Base-by-base conservation (phyloP, 2,113 vertebrate genomes). In the Trichechus manatus region DNA sequence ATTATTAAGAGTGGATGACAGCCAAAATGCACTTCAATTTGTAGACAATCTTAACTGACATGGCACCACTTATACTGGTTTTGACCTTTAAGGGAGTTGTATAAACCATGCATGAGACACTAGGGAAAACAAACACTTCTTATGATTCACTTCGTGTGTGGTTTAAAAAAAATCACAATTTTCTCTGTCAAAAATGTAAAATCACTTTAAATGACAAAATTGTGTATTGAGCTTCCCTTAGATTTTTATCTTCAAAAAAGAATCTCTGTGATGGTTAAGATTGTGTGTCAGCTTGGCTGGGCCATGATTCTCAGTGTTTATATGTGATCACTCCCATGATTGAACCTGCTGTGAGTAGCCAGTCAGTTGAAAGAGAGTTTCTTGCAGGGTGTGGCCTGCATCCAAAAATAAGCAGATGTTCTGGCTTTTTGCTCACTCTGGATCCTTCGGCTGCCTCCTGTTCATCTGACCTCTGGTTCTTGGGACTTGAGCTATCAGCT, bases 21-120 rank as follows among this genome's bases (percentile, higher is more conserved):
- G 44, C 10, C 82, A 88, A 88, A 84, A 53, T 1, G 23, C n/a
- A 63, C 42, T 87, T 87, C 29, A 39, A 59, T 61, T 8, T 93
- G n/a, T 27, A 78, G 80, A 78, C 14, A 44, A 31, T 47, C 88
- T 97, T 96, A 95, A 95, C 27, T 61, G 84, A 64, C 70, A 33
- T 1, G 53, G 22, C 36, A 39, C 36, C 23, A 27, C 39, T 86
- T 31, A 6, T 6, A 80, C 85, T 44, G 50, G 25, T n/a, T 82
- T 31, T 79, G 81, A 96, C 91, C 93, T 95, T 81, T 53, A 66
- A n/a, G 53, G 27, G 59, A 59, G 15, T 36, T 74, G 75, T 31
- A n/a, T 50, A 72, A 81, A 78, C n/a, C 42, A 42, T 86, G 93
- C 13, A n/a, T 33, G 79, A 89, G 42, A 70, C 72, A 22, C 90